phyloP scores from a whole-genome alignment of 2,888 invertebrate species.

The Mamestra brassicae region DNA sequence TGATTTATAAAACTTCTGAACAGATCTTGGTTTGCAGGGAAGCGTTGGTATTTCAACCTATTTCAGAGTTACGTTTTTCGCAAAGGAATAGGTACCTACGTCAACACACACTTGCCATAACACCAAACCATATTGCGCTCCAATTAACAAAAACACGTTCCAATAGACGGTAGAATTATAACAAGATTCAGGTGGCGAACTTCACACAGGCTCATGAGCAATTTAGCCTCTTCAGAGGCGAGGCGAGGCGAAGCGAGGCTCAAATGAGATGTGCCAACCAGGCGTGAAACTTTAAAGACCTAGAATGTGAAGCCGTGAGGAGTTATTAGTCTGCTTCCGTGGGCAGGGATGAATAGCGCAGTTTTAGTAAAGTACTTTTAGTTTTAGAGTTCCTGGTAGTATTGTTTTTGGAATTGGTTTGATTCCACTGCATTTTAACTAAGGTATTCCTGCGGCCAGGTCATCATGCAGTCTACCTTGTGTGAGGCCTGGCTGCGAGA shows the following conservation, averaged over 20 bases:
- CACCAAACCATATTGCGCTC: background rate
- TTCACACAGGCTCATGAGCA: constrained; percentile 31
- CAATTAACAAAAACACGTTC: constrained; percentile 15
- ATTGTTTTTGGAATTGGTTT: no score
- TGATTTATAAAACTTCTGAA: no score
- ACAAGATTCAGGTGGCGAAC: constrained; percentile 30
- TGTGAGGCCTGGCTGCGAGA: no score
- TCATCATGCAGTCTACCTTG: no score
- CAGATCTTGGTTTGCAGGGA: no score
- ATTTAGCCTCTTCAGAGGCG: constrained; percentile 36
- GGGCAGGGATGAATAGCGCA: constrained; percentile 10
- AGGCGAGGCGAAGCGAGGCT: constrained; percentile 9
- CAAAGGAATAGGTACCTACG: no score
- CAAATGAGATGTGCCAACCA: constrained; percentile 21
- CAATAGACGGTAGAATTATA: constrained; percentile 9
- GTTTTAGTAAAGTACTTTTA: constrained; percentile 8
- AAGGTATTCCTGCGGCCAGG: no score
- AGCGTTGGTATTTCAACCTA: no score
- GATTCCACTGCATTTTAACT: no score
- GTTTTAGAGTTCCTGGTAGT: background rate
- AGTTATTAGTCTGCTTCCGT: constrained; percentile 36
- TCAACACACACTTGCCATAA: background rate
- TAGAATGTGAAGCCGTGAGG: constrained; percentile 10
- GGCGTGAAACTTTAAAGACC: constrained; percentile 43
- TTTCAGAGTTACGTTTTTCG: no score